Percentiles rank a stretch among this genome's conserved stretches.
These are phyloP conservation scores for Sitta carolinensis DNA, from an alignment of 2,797 vertebrate genomes.

Conservation along the genomic window DNA sequence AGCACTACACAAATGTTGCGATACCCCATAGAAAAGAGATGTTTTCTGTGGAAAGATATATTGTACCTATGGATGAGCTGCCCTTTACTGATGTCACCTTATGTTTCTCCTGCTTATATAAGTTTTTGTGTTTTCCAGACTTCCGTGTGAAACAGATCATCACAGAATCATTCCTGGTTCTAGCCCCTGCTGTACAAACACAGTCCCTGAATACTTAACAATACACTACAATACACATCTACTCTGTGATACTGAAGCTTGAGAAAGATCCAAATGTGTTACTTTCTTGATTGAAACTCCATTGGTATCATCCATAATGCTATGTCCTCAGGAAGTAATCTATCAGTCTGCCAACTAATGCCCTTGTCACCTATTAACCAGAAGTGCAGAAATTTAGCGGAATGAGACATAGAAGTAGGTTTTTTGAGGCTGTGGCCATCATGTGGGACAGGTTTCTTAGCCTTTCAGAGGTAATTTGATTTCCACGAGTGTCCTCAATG, in stretches of 20 bases:
- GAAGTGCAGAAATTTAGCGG: background rate
- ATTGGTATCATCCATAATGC: fast-evolving
- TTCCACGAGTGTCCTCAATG: background rate
- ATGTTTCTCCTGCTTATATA: background rate
- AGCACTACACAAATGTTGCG: background rate
- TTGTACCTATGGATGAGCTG: background rate
- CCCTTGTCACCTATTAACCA: background rate
- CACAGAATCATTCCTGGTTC: background rate
- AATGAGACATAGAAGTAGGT: background rate
- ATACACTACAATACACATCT: background rate
- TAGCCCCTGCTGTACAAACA: background rate
- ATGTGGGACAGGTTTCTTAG: background rate
- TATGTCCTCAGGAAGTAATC: background rate
- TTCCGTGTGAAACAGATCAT: background rate
- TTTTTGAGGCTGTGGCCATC: background rate
- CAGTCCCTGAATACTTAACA: background rate
- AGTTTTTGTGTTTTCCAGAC: background rate
- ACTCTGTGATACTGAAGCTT: background rate
- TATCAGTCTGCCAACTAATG: background rate
- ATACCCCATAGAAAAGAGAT: background rate
- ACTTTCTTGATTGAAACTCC: background rate
- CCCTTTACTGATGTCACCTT: background rate
- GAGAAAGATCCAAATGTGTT: background rate
- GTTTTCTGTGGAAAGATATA: background rate
- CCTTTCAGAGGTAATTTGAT: background rate